phyloP scores from a whole-genome alignment of 2,888 invertebrate genomes.

The Crematogaster levior region DNA sequence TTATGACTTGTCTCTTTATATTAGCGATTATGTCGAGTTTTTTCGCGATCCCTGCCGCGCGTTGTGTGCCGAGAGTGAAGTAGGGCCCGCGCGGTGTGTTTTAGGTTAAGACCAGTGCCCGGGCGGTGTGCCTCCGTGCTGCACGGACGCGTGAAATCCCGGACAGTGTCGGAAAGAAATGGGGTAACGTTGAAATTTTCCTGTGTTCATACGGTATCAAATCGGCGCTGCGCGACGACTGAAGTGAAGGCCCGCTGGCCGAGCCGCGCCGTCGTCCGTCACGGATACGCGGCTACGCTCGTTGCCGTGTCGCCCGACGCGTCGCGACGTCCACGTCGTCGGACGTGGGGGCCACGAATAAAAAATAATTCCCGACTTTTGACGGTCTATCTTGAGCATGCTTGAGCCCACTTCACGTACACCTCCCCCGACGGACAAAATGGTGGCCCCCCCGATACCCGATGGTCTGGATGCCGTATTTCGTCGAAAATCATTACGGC shows the following conservation, averaged over 20 bases:
- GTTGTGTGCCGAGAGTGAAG: slow-evolving; percentile 81
- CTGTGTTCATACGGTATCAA: slow-evolving; percentile 82
- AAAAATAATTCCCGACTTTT: slow-evolving; percentile 76
- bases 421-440: slow-evolving; percentile 86
- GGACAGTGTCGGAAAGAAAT: slow-evolving; percentile 83
- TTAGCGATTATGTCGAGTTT: slow-evolving; percentile 84
- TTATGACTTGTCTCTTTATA: slow-evolving; percentile 85
- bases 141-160: slow-evolving; percentile 80
- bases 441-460: slow-evolving; percentile 85
- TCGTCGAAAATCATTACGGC: slow-evolving; percentile 74
- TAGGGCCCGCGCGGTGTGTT: slow-evolving; percentile 79
- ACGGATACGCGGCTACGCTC: not conserved
- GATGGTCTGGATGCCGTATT: slow-evolving; percentile 81
- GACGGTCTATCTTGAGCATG: slow-evolving; percentile 83
- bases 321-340: slow-evolving; percentile 3
- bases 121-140: slow-evolving; percentile 79
- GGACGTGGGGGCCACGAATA: slow-evolving; percentile 35
- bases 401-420: slow-evolving; percentile 84
- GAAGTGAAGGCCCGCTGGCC: slow-evolving; percentile 63
- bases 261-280: slow-evolving; percentile 29
- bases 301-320: not conserved
- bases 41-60: slow-evolving; percentile 81
- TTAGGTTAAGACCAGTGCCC: slow-evolving; percentile 79
- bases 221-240: slow-evolving; percentile 74
- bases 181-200: slow-evolving; percentile 85